Conservation (phyloP, 2,113 vertebrate genomes). For the Lichenostomus cassidix region DNA sequence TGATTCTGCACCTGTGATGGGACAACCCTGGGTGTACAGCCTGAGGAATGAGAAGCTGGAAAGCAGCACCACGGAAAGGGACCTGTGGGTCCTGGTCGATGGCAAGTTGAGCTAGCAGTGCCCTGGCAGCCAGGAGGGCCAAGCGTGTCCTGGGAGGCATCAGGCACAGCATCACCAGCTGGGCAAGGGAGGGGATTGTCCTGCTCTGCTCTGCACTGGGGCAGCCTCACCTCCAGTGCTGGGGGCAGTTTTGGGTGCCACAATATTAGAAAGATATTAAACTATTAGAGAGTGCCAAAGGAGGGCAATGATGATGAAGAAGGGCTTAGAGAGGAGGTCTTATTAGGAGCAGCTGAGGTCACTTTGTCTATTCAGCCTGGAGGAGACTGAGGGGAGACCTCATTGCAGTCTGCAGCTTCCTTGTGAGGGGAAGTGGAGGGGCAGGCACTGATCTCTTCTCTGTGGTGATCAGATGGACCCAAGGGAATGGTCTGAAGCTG, state of each 20-base stretch:
- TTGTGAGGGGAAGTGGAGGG: fast-evolving
- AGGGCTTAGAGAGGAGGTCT: fast-evolving
- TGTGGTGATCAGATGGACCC: fast-evolving
- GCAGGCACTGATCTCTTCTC: neutral
- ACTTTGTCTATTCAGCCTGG: neutral
- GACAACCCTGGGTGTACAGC: neutral
- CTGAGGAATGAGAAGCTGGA: neutral
- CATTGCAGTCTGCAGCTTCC: neutral
- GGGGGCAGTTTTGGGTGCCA: fast-evolving
- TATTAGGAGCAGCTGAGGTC: neutral
- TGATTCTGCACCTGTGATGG: neutral
- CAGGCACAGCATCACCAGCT: fast-evolving
- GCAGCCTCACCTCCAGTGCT: fast-evolving
- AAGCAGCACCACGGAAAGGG: neutral
- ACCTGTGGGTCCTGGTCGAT: fast-evolving
- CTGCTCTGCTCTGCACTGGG: fast-evolving
- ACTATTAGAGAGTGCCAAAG: fast-evolving
- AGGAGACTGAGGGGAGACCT: neutral
- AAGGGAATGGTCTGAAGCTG: fast-evolving
- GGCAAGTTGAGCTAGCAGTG: neutral
- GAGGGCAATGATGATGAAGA: fast-evolving
- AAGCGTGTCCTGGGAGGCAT: fast-evolving
- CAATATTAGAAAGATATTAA: fast-evolving
- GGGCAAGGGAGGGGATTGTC: neutral
- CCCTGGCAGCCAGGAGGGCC: neutral